Percentiles rank a stretch among this genome's conserved stretches.
Evolutionary conservation across 2,113 vertebrate species (phyloP).

Genomic region (Sigmodon hispidus): DNA sequence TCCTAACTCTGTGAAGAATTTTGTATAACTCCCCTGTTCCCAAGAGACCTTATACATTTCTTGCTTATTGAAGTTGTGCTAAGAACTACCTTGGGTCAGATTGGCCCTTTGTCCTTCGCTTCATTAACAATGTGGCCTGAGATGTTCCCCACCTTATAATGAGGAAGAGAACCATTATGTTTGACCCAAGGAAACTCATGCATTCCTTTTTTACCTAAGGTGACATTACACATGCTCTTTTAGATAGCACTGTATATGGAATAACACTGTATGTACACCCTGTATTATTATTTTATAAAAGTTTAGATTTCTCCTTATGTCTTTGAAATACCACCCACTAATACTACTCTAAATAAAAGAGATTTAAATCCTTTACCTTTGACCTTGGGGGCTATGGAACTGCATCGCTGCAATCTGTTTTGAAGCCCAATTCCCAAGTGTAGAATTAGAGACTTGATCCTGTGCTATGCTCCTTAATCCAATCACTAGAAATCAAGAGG

Average conservation of each 20-base stretch:
- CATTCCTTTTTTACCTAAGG: background rate
- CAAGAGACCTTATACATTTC: background rate
- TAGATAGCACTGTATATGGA: background rate
- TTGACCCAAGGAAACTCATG: background rate
- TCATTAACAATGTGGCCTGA: background rate
- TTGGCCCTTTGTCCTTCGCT: background rate
- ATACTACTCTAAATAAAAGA: background rate
- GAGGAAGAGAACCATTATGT: background rate
- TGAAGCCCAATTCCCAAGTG: background rate
- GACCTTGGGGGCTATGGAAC: background rate
- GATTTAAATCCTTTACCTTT: background rate
- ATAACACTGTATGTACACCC: background rate
- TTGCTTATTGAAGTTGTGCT: background rate
- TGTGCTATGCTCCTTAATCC: background rate
- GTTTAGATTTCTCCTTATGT: background rate
- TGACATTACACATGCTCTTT: background rate
- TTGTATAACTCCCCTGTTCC: background rate
- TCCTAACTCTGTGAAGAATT: background rate
- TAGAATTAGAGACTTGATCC: background rate
- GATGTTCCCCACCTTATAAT: background rate
- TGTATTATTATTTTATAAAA: background rate
- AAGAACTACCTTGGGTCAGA: background rate
- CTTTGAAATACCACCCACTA: background rate
- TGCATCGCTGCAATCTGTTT: too few species aligned
- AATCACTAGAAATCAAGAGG: background rate